These are phyloP conservation scores for Gadus chalcogrammus DNA, from an alignment of 2,113 vertebrate genomes.

Conservation along the genomic window DNA sequence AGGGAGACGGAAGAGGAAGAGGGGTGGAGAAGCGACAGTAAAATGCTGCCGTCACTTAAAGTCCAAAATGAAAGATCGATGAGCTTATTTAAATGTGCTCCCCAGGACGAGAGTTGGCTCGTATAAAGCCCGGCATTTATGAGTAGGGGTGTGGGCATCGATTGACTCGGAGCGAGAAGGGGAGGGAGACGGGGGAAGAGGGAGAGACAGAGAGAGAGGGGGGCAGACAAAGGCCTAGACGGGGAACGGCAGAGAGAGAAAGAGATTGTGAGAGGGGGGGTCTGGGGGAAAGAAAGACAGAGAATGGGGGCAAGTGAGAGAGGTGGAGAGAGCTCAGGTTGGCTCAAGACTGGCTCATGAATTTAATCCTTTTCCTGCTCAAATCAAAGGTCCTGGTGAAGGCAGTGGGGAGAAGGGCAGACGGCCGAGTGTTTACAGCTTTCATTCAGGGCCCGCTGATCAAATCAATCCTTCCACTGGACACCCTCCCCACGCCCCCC, in stretches of 20 bases:
- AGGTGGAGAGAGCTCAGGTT: slow-evolving; percentile 34
- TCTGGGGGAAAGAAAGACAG: not conserved
- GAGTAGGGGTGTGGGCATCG: slow-evolving; percentile 63
- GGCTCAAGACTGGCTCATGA: slow-evolving; percentile 60
- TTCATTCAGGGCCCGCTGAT: slow-evolving; percentile 52
- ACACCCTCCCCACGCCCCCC: slow-evolving; percentile 18
- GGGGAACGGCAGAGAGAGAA: slow-evolving; percentile 8
- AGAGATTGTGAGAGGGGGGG: not conserved
- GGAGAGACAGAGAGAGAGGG: not conserved
- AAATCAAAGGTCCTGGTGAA: slow-evolving; percentile 64
- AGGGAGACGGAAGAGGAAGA: not conserved
- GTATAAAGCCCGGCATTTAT: slow-evolving; percentile 65
- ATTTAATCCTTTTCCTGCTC: slow-evolving; percentile 60
- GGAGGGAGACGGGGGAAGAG: not conserved
- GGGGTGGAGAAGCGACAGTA: slow-evolving; percentile 43
- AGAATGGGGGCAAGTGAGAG: not conserved
- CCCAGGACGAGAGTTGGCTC: slow-evolving; percentile 61
- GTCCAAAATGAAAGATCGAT: slow-evolving; percentile 74
- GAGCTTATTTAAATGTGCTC: slow-evolving; percentile 74
- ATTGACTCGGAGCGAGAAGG: slow-evolving; percentile 43
- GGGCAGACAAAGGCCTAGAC: not conserved
- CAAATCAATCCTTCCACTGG: slow-evolving; percentile 49
- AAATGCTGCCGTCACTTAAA: slow-evolving; percentile 71
- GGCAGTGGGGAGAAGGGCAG: not conserved
- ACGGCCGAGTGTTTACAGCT: slow-evolving; percentile 51